A percentile compares a stretch with the other conserved stretches of the same genome.
Evolutionary conservation across 2,113 vertebrate genomes (phyloP).

Genomic region (Rhegmatorhina hoffmannsi): DNA sequence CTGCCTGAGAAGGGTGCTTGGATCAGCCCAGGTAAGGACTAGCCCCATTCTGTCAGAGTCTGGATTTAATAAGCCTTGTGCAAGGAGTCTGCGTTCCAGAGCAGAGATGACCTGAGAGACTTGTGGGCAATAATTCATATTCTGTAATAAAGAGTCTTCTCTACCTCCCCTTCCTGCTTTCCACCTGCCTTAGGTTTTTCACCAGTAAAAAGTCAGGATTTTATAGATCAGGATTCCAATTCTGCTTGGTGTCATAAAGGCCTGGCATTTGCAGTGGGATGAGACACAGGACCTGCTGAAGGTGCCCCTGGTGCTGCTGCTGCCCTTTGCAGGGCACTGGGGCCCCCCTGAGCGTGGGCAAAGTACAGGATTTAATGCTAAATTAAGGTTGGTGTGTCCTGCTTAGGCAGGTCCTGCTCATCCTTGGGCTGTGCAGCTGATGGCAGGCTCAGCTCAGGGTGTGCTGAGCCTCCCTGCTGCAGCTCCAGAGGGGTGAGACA

Average conservation of each 20-base stretch:
- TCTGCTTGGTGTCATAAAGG: not conserved
- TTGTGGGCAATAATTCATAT: slow-evolving; percentile 33
- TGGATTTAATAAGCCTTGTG: slow-evolving; percentile 42
- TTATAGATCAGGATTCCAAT: not conserved
- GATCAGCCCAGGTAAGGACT: not conserved
- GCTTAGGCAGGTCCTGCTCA: not conserved
- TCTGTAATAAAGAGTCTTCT: slow-evolving; percentile 22
- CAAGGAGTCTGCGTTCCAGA: not conserved
- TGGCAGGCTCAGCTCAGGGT: not conserved
- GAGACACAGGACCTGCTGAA: not conserved
- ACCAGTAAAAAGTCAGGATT: not conserved
- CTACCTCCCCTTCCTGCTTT: not conserved
- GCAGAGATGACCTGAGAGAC: slow-evolving; percentile 1
- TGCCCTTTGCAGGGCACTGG: not conserved
- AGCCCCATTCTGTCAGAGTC: slow-evolving; percentile 53
- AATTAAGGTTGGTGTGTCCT: not conserved
- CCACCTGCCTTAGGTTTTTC: not conserved
- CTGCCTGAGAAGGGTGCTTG: not conserved
- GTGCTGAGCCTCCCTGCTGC: not conserved
- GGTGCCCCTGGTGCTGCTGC: not conserved
- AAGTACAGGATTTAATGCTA: not conserved
- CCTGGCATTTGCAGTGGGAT: not conserved
- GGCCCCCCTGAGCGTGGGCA: not conserved
- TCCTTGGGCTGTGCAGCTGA: rapidly evolving
- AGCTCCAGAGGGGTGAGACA: not conserved